phyloP scores from a whole-genome alignment of 1,140 invertebrate species.

The Dinoponera quadriceps region DNA sequence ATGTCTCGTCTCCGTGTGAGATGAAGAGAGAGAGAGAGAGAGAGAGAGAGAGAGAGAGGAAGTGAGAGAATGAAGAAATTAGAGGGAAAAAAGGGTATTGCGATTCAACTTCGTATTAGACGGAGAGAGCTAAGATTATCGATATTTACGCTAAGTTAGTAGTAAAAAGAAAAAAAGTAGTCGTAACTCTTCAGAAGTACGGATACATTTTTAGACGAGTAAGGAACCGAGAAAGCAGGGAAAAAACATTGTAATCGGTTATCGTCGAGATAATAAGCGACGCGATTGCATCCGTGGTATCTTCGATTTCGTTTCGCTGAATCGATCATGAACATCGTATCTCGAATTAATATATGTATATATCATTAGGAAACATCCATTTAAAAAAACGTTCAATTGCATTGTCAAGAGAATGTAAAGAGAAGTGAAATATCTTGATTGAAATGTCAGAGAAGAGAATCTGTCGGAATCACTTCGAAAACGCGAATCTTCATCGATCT shows the following conservation, averaged over 20 bases:
- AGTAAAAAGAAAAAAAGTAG: conserved; percentile 24
- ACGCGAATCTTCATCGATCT: no score
- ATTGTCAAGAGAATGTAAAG: no score
- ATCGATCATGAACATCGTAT: background rate
- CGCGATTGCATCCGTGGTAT: conserved; percentile 13
- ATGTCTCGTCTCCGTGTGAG: conserved; percentile 16
- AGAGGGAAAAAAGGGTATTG: conserved; percentile 50
- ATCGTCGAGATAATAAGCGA: background rate
- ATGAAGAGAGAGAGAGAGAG: background rate
- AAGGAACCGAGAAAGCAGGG: conserved; percentile 32
- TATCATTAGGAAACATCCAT: no score
- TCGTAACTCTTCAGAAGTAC: conserved; percentile 49
- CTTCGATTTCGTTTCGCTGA: background rate
- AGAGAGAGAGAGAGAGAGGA: conserved; percentile 18
- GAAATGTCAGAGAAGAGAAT: no score
- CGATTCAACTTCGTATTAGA: conserved; percentile 52
- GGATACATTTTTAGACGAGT: conserved; percentile 48
- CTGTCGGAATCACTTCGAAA: no score
- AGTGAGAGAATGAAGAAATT: conserved; percentile 8
- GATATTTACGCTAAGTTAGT: conserved; percentile 60
- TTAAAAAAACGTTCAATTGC: no score
- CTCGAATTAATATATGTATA: no score
- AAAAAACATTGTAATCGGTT: conserved; percentile 50
- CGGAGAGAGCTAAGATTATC: conserved; percentile 51
- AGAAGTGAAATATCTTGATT: no score